A percentile compares a stretch with the other conserved stretches of the same genome.
Conservation (phyloP, 2,888 invertebrate genomes). For the Patella caerulea region DNA sequence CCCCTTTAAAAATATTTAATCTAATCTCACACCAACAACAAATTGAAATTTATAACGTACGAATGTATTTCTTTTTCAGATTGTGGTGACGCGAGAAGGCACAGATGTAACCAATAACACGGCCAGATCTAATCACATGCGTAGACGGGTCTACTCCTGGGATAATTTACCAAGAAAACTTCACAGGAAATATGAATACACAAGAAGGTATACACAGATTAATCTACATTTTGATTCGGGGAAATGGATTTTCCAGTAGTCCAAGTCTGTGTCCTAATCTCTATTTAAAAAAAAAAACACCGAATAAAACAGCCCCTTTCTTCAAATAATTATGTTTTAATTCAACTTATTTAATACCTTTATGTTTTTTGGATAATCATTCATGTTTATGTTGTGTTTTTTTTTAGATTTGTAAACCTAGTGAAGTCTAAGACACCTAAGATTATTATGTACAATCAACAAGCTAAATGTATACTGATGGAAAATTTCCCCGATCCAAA, state of each 20-base stretch:
- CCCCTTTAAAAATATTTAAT: too few species aligned
- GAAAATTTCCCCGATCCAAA: conserved; percentile 2
- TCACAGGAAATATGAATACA: conserved; percentile 4
- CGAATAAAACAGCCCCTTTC: too few species aligned
- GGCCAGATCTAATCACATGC: too few species aligned
- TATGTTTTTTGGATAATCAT: too few species aligned
- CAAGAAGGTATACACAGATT: not conserved
- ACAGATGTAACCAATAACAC: too few species aligned
- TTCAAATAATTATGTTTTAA: too few species aligned
- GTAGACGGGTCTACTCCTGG: not conserved
- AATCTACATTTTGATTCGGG: not conserved
- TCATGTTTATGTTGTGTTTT: not conserved
- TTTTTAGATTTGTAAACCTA: not conserved
- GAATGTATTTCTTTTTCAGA: too few species aligned
- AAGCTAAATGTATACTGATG: conserved; percentile 2
- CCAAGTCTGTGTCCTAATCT: not conserved
- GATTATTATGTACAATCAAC: not conserved
- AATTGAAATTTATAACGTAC: too few species aligned
- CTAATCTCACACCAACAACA: too few species aligned
- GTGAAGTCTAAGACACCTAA: conserved; percentile 1
- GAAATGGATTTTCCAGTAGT: not conserved
- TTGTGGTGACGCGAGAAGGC: too few species aligned
- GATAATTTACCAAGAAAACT: not conserved
- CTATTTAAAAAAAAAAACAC: too few species aligned
- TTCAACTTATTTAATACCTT: too few species aligned